phyloP scores from a whole-genome alignment of 2,888 invertebrate genomes.

The Marronus borbonicus region DNA sequence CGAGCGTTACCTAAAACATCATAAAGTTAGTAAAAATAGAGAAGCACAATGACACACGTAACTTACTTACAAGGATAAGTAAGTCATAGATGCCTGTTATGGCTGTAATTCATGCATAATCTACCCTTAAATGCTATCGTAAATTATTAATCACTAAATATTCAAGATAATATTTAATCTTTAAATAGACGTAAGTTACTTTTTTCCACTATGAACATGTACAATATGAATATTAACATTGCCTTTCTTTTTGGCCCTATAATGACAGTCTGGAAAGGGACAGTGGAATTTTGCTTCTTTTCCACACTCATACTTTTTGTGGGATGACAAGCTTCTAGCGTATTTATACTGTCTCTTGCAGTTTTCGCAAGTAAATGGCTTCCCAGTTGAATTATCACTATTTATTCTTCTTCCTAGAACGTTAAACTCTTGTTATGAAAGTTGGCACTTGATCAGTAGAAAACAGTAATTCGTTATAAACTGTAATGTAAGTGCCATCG shows the following conservation, averaged over 20 bases:
- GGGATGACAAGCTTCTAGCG: slow-evolving; percentile 47
- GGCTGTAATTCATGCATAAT: slow-evolving; percentile 32
- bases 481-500: too few species aligned
- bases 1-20: slow-evolving; percentile 24
- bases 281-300: slow-evolving; percentile 60
- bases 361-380: slow-evolving; percentile 41
- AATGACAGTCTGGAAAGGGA: slow-evolving; percentile 48
- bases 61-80: slow-evolving; percentile 29
- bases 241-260: slow-evolving; percentile 52
- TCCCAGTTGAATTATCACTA: background rate
- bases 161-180: background rate
- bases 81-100: slow-evolving; percentile 21
- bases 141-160: slow-evolving; percentile 14
- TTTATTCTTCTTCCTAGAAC: slow-evolving; percentile 27
- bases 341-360: slow-evolving; percentile 52
- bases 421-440: background rate
- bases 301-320: slow-evolving; percentile 66
- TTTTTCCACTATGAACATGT: slow-evolving; percentile 24
- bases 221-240: slow-evolving; percentile 28
- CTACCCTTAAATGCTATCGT: slow-evolving; percentile 10
- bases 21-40: slow-evolving; percentile 12
- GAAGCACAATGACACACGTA: background rate
- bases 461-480: too few species aligned
- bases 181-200: background rate
- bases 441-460: too few species aligned